These are phyloP conservation scores for Jaculus jaculus DNA, from an alignment of 2,113 vertebrate species.

Conservation along the genomic window DNA sequence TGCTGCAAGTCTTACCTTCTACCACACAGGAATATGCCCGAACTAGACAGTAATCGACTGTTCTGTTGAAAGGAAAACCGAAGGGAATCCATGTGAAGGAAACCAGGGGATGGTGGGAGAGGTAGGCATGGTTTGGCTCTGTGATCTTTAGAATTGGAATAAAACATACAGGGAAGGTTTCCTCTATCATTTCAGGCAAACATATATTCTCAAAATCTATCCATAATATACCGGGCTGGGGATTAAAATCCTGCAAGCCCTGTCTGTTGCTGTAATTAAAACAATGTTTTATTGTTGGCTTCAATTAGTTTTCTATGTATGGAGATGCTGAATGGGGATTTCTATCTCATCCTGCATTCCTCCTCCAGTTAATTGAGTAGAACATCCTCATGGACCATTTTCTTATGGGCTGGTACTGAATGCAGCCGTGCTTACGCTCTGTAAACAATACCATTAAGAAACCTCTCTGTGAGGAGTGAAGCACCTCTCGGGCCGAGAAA, in stretches of 20 bases:
- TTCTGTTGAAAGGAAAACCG: background rate
- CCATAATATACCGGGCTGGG: background rate
- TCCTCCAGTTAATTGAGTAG: background rate
- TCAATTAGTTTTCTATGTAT: constrained; percentile 48
- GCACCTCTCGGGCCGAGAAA: background rate
- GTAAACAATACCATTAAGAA: background rate
- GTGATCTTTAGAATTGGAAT: background rate
- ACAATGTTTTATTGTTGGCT: constrained; percentile 49
- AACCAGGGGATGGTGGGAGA: background rate
- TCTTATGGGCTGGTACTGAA: background rate
- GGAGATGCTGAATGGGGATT: constrained; percentile 16
- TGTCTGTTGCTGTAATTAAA: constrained; percentile 43
- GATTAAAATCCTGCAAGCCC: no score
- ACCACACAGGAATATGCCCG: background rate
- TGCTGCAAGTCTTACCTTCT: background rate
- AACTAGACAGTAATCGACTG: background rate
- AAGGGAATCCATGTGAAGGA: background rate
- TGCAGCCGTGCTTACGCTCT: background rate
- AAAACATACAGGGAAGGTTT: background rate
- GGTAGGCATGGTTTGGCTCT: background rate
- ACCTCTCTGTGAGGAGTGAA: background rate
- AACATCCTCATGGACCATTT: constrained; percentile 25
- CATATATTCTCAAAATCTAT: background rate
- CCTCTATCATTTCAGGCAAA: background rate
- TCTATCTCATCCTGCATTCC: constrained; percentile 22